Evolutionary conservation across 2,888 invertebrate genomes (phyloP).

Genomic region (Ectobius pallidus): DNA sequence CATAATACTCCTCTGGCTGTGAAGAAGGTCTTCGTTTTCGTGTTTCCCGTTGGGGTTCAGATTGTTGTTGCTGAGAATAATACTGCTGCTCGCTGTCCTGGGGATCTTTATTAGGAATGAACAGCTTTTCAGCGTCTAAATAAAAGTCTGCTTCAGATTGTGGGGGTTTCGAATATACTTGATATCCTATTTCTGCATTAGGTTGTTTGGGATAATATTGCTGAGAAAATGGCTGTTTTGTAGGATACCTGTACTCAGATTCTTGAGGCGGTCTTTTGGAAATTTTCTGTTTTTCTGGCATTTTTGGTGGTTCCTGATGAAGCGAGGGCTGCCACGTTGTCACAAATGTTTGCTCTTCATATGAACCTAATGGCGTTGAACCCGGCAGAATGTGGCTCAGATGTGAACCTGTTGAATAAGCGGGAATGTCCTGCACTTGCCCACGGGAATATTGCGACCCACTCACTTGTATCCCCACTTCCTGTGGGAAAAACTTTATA

Average conservation of each 20-base stretch:
- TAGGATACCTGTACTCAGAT: too few species aligned
- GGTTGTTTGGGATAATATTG: neutral
- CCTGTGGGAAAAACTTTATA: neutral
- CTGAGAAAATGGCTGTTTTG: neutral
- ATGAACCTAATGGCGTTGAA: neutral
- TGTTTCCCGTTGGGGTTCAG: too few species aligned
- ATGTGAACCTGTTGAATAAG: neutral
- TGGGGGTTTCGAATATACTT: too few species aligned
- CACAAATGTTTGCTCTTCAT: neutral
- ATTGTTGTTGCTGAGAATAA: too few species aligned
- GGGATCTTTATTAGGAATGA: too few species aligned
- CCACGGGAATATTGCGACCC: neutral
- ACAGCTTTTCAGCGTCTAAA: too few species aligned
- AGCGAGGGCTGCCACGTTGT: conserved; percentile 1
- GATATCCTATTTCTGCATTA: too few species aligned
- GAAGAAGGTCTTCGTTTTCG: too few species aligned
- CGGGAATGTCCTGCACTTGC: neutral
- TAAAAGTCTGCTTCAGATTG: too few species aligned
- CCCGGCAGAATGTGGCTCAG: conserved; percentile 2
- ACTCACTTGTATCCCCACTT: conserved; percentile 2
- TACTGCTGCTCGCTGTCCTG: too few species aligned
- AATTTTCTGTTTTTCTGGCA: neutral
- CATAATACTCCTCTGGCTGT: too few species aligned
- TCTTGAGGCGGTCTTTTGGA: too few species aligned
- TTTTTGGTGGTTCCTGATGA: neutral